phyloP scores from a whole-genome alignment of 2,797 vertebrate genomes.

The Fundulus diaphanus region DNA sequence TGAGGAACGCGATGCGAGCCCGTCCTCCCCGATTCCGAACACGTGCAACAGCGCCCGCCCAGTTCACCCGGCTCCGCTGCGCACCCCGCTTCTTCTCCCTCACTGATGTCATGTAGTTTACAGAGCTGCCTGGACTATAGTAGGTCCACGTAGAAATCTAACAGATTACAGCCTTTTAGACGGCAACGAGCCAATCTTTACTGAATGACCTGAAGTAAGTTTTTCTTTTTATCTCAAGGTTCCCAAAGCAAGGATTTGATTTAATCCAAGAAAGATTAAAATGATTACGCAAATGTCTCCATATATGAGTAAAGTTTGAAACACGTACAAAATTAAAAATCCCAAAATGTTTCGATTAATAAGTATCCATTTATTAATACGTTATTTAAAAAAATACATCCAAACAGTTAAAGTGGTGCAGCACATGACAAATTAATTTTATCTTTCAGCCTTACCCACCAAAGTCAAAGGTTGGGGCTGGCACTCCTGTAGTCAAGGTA shows the following conservation, averaged over 20 bases:
- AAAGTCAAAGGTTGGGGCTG: not conserved
- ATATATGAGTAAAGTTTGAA: not conserved
- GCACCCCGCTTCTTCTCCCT: slow-evolving; percentile 51
- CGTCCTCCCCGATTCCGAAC: slow-evolving; percentile 82
- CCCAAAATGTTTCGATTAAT: not conserved
- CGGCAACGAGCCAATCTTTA: slow-evolving; percentile 9
- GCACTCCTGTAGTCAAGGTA: not conserved
- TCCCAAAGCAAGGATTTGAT: not conserved
- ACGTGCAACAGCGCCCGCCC: slow-evolving; percentile 83
- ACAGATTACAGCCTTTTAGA: slow-evolving; percentile 1
- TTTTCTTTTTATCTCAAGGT: not conserved
- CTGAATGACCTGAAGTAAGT: not conserved
- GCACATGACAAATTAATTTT: not conserved
- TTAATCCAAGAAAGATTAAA: not conserved
- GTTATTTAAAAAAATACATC: not conserved
- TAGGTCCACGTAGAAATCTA: slow-evolving; percentile 21
- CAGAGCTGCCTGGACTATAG: slow-evolving; percentile 53
- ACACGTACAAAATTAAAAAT: not conserved
- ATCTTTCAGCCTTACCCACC: not conserved
- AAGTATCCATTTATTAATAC: not conserved
- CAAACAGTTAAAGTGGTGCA: not conserved
- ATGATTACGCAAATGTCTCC: not conserved
- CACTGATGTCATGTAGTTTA: slow-evolving; percentile 84
- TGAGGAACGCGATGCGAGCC: slow-evolving; percentile 76
- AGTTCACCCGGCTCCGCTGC: slow-evolving; percentile 59